Base-by-base conservation (phyloP, 1,140 invertebrate species). In the Eurytemora carolleeae region DNA sequence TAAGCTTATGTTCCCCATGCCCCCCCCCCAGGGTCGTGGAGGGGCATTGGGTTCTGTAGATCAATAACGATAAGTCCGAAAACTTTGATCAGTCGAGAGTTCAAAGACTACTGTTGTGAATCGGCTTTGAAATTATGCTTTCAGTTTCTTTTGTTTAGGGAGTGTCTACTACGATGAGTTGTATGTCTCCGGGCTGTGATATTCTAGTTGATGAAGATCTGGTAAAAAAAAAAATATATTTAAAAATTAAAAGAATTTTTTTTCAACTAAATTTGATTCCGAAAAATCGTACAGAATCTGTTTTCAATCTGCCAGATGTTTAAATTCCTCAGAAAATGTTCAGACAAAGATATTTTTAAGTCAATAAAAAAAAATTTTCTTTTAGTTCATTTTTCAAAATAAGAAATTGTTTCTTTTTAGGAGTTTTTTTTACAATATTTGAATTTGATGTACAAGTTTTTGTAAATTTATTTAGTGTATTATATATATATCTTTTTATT, bases 1-100 rank as follows among this genome's bases (percentile, higher is more conserved):
- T 89, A 69, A 77, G 80, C 63, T 82, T 81, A 18, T 82, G 80
- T 68, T 77, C n/a, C n/a, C n/a, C n/a, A n/a, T n/a, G n/a, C n/a
- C n/a, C n/a, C n/a, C n/a, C n/a, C n/a, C n/a, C n/a, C n/a, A n/a
- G n/a, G n/a, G 81, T 82, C 71, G 67, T 69, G 67, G 53, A 18
- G 56, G n/a, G n/a, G 15, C 1, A 23, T 17, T 23, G 58, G 7
- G 1, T 63, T n/a, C 15, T 2, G 3, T 17, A 24, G 16, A 24
- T 22, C n/a, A 18, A 2, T 12, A 7, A 18, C 24, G 2, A 24
- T 63, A 19, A 20, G 26, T 20, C 15, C 18, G n/a, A 2, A 7
- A 18, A 20, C 24, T 2, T n/a, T 24, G 12, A 15, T 23, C n/a
- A 31, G n/a, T 31, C 57, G 15, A 31, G n/a, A 56, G 20, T 57